Percentiles rank a stretch among this genome's conserved stretches.
phyloP scores from a whole-genome alignment of 2,888 invertebrate genomes.

The Caenorhabditis uteleia region DNA sequence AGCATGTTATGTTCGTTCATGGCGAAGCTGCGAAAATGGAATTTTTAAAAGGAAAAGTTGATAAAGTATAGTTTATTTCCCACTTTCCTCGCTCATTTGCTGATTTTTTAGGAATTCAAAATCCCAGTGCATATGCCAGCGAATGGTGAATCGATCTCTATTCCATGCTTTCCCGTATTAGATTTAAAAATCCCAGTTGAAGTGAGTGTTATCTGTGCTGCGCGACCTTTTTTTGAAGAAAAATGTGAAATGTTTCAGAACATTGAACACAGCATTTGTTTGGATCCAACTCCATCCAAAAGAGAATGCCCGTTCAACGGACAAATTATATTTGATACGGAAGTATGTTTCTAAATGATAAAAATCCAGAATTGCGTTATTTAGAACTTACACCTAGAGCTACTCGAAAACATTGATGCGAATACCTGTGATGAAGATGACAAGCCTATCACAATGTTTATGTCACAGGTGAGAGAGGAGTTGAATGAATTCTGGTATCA shows the following conservation, averaged over 20 bases:
- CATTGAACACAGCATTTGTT: slow-evolving; percentile 37
- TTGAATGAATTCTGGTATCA: neutral
- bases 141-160: slow-evolving; percentile 92
- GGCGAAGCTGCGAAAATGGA: slow-evolving; percentile 98
- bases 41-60: slow-evolving; percentile 92
- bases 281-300: slow-evolving; percentile 59
- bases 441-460: too few relatives aligned
- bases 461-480: too few relatives aligned
- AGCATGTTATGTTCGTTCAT: slow-evolving; percentile 94
- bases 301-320: slow-evolving; percentile 61
- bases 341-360: too few relatives aligned
- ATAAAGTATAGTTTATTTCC: slow-evolving; percentile 72
- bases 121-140: slow-evolving; percentile 77
- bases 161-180: too few relatives aligned
- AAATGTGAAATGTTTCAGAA: slow-evolving; percentile 6
- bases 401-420: too few relatives aligned
- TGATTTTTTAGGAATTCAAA: slow-evolving; percentile 69
- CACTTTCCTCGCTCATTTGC: neutral
- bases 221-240: too few relatives aligned
- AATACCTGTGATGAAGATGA: too few relatives aligned
- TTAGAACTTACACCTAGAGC: too few relatives aligned
- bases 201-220: too few relatives aligned
- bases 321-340: slow-evolving; percentile 50
- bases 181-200: too few relatives aligned
- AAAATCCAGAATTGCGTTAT: too few relatives aligned